Evolutionary conservation across 2,797 vertebrate genomes (phyloP).

Genomic region (Syngnathus acus): DNA sequence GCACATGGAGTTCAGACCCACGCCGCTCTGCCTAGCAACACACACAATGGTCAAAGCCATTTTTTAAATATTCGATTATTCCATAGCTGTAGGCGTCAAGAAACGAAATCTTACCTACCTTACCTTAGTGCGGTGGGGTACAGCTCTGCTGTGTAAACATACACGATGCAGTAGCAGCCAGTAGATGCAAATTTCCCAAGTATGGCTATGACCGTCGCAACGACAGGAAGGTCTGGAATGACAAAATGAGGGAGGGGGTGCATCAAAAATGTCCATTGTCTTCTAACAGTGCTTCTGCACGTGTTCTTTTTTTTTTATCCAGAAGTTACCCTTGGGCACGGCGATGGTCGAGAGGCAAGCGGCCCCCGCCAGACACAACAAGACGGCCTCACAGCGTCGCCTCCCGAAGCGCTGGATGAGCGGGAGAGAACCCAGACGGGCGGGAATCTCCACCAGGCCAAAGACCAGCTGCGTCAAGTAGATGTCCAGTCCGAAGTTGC

Average conservation of each 20-base stretch:
- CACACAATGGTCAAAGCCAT: background rate
- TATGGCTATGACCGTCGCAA: conserved; percentile 70
- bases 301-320: no score
- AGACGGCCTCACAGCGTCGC: conserved; percentile 54
- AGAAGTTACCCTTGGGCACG: conserved; percentile 72
- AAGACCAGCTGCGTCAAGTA: conserved; percentile 89
- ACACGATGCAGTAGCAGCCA: conserved; percentile 67
- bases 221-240: conserved; percentile 66
- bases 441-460: conserved; percentile 75
- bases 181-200: conserved; percentile 75
- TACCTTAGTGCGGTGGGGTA: conserved; percentile 82
- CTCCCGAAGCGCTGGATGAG: conserved; percentile 73
- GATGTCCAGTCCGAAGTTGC: conserved; percentile 84
- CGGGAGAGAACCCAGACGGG: conserved; percentile 64
- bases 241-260: background rate
- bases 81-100: background rate
- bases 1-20: conserved; percentile 74
- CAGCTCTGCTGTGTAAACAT: conserved; percentile 78
- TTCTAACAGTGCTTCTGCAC: no score
- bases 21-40: conserved; percentile 72
- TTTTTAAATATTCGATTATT: background rate
- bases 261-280: no score
- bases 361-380: conserved; percentile 60
- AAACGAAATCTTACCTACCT: background rate
- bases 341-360: conserved; percentile 71